These are phyloP conservation scores for Xiphophorus hellerii DNA, from an alignment of 2,113 vertebrate species.

Conservation along the genomic window DNA sequence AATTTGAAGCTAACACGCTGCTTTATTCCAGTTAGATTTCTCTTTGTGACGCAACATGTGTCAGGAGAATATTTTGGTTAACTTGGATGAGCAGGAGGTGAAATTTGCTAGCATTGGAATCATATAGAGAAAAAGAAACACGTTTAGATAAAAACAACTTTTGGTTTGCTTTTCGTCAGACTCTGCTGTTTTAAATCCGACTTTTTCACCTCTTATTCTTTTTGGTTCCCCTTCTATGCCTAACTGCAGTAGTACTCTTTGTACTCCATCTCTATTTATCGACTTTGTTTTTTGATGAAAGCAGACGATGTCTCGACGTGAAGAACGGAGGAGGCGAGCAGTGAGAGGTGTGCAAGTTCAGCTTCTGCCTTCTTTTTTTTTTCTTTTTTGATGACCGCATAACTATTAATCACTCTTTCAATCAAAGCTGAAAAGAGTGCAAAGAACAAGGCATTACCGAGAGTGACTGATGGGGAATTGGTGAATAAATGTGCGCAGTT, in stretches of 20 bases:
- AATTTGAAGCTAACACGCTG: too few species aligned
- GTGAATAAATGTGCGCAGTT: constrained; percentile 18
- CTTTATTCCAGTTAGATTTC: too few species aligned
- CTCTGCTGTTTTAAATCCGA: constrained; percentile 17
- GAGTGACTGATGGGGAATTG: constrained; percentile 21
- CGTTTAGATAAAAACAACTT: constrained; percentile 29
- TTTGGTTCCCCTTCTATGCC: constrained; percentile 22
- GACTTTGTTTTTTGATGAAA: constrained; percentile 30
- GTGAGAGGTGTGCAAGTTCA: constrained; percentile 1
- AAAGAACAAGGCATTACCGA: constrained; percentile 33
- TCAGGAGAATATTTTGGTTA: not conserved
- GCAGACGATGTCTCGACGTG: constrained; percentile 6
- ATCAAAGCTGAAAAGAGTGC: constrained; percentile 28
- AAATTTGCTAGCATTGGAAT: not conserved
- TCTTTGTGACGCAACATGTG: too few species aligned
- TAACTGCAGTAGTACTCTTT: constrained; percentile 7
- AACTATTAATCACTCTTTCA: constrained; percentile 35
- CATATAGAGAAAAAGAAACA: constrained; percentile 4
- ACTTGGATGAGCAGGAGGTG: not conserved
- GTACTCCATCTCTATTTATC: constrained; percentile 18
- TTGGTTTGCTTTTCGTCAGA: constrained; percentile 16
- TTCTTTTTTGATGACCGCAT: not conserved
- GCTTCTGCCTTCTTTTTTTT: not conserved
- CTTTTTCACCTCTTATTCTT: constrained; percentile 46
- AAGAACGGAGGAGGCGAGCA: not conserved